Conservation (phyloP, 2,113 vertebrate genomes). For the Toxostoma redivivum region DNA sequence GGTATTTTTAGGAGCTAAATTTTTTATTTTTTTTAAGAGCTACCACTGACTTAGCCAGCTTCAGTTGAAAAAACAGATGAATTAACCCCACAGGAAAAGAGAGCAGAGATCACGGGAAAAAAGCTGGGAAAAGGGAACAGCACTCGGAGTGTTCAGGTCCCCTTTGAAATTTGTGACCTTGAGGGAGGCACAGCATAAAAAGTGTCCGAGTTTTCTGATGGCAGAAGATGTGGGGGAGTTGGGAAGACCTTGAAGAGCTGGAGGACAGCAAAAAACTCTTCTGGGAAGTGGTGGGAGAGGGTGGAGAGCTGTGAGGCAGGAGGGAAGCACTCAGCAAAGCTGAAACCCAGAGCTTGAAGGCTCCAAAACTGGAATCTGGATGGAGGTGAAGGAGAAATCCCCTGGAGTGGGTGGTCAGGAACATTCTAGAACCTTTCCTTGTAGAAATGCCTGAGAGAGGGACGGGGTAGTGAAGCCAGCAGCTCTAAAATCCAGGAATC, state of each 20-base stretch:
- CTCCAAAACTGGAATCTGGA: neutral
- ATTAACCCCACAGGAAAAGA: neutral
- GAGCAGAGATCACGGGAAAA: neutral
- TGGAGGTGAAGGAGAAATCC: neutral
- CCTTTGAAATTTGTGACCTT: neutral
- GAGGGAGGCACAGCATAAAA: neutral
- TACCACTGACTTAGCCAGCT: neutral
- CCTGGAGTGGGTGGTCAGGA: neutral
- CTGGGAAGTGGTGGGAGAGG: neutral
- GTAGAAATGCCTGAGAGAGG: neutral
- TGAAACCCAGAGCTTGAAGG: neutral
- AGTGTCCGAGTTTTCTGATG: neutral
- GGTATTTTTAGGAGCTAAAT: conserved; percentile 28
- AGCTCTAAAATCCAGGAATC: neutral
- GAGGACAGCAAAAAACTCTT: neutral
- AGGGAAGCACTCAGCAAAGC: neutral
- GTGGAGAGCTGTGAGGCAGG: neutral
- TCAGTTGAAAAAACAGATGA: neutral
- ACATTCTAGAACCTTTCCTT: neutral
- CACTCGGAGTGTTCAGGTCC: neutral
- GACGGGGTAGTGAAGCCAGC: neutral
- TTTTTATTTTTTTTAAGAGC: neutral
- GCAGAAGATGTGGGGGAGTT: neutral
- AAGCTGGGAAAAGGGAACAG: neutral
- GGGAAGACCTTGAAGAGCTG: neutral